phyloP scores from a whole-genome alignment of 2,797 vertebrate genomes.

The Alcedo atthis region DNA sequence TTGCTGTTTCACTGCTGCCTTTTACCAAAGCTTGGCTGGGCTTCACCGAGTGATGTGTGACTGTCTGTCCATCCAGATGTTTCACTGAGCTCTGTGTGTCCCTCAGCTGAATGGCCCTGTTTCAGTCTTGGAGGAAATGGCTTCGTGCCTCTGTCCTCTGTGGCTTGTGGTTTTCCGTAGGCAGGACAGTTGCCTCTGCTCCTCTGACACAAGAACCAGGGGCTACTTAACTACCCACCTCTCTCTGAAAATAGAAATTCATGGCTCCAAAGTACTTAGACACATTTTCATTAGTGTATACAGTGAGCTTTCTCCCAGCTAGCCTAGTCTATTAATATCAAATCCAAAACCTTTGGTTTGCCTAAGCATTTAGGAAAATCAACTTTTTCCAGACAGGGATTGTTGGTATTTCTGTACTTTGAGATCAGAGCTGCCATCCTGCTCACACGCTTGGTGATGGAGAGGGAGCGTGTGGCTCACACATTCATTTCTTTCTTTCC shows the following conservation, averaged over 20 bases:
- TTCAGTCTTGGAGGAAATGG: background rate
- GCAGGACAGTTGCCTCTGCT: background rate
- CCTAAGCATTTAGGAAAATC: background rate
- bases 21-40: background rate
- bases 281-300: background rate
- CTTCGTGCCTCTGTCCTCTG: background rate
- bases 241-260: conserved; percentile 18
- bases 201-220: background rate
- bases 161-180: background rate
- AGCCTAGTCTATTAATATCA: conserved; percentile 12
- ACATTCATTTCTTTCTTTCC: background rate
- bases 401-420: conserved; percentile 11
- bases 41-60: accelerated
- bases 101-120: background rate
- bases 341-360: conserved; percentile 3
- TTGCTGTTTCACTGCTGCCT: background rate
- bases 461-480: background rate
- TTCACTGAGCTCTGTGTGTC: accelerated
- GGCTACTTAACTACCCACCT: background rate
- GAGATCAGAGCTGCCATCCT: background rate
- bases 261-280: background rate
- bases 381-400: background rate
- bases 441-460: background rate
- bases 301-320: conserved; percentile 4
- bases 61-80: accelerated